Evolutionary conservation across 2,113 vertebrate species (phyloP).

Genomic region (Ochotona princeps): DNA sequence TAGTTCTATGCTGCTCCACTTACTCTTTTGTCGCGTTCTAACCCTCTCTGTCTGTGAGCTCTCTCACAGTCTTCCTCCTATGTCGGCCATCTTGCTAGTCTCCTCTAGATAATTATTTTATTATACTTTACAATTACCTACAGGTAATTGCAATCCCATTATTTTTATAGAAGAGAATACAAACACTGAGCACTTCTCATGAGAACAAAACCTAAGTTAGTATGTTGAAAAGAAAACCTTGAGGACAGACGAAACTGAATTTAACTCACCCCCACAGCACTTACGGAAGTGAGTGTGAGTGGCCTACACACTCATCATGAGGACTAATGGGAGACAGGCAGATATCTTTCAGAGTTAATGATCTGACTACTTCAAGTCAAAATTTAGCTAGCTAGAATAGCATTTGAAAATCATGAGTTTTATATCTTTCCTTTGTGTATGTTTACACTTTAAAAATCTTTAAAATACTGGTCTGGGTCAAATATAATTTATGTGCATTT

Average conservation of each 20-base stretch:
- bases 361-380: background rate
- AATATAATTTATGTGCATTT: background rate
- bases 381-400: background rate
- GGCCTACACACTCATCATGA: background rate
- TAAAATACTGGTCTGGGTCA: background rate
- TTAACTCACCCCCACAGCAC: background rate
- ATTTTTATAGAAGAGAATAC: background rate
- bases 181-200: background rate
- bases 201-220: background rate
- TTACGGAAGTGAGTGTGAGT: background rate
- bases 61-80: too few relatives aligned
- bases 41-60: too few relatives aligned
- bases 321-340: background rate
- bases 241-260: background rate
- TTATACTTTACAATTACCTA: too few relatives aligned
- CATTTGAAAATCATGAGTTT: background rate
- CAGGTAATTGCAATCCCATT: background rate
- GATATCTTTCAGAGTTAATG: background rate
- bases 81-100: too few relatives aligned
- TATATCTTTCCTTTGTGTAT: background rate
- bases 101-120: too few relatives aligned
- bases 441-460: conserved; percentile 1
- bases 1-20: too few relatives aligned
- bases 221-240: background rate
- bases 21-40: too few relatives aligned